Evolutionary conservation across 2,888 invertebrate genomes (phyloP).

Genomic region (Sipha maydis): DNA sequence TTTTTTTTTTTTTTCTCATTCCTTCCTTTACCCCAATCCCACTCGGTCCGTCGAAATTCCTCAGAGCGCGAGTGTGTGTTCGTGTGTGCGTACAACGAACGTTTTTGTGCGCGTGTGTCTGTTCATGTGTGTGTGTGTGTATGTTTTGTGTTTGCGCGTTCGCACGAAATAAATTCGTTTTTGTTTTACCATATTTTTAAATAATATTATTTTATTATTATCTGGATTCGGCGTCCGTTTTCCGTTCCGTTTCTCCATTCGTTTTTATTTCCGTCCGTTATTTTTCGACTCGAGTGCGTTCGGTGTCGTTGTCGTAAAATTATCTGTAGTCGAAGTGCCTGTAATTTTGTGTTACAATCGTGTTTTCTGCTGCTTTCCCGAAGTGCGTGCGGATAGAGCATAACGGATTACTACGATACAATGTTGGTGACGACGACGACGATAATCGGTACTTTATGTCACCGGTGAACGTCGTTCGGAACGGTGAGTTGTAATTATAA

Average conservation of each 20-base stretch:
- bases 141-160: not conserved
- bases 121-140: not conserved
- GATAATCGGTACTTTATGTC: not conserved
- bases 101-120: not conserved
- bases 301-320: not conserved
- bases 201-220: not conserved
- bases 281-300: not conserved
- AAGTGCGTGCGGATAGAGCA: not conserved
- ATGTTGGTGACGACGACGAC: too few relatives aligned
- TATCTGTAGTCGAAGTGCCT: not conserved
- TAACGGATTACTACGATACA: not conserved
- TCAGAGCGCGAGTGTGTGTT: not conserved
- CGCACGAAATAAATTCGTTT: not conserved
- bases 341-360: too few relatives aligned
- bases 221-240: not conserved
- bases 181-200: not conserved
- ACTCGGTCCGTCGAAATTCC: constrained; percentile 31
- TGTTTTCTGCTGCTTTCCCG: too few relatives aligned
- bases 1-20: not conserved
- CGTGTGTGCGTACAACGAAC: not conserved
- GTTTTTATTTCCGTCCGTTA: too few relatives aligned
- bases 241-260: too few relatives aligned
- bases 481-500: not conserved
- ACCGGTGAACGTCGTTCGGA: not conserved
- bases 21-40: constrained; percentile 27